These are phyloP conservation scores for Dendrocopos noguchii DNA, from an alignment of 2,113 vertebrate genomes.

Conservation along the genomic window DNA sequence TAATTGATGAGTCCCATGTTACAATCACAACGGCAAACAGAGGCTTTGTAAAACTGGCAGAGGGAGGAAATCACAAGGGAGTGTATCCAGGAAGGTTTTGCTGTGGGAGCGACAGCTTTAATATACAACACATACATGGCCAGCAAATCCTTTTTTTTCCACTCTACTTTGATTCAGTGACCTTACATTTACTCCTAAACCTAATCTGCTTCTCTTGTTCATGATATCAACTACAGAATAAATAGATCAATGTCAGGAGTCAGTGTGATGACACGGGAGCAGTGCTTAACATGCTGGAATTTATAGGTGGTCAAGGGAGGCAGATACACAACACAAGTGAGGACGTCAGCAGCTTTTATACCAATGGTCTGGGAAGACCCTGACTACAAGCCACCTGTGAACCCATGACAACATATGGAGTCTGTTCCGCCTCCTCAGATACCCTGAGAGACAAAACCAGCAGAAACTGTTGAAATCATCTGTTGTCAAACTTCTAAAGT, in stretches of 20 bases:
- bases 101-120: background rate
- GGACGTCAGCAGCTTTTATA: background rate
- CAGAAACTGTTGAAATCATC: background rate
- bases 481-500: background rate
- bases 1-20: background rate
- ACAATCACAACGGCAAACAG: background rate
- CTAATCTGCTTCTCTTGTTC: background rate
- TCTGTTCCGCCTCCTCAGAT: background rate
- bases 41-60: background rate
- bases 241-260: background rate
- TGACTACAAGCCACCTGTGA: fast-evolving
- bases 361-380: fast-evolving
- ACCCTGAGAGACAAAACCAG: fast-evolving
- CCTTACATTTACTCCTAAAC: background rate
- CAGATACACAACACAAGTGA: background rate
- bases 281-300: background rate
- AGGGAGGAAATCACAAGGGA: background rate
- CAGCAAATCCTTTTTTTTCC: background rate
- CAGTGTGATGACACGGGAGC: background rate
- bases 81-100: background rate
- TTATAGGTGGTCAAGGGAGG: background rate
- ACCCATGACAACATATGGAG: fast-evolving
- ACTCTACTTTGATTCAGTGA: background rate
- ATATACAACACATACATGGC: background rate
- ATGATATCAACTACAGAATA: background rate